A percentile compares a stretch with the other conserved stretches of the same genome.
Conservation (phyloP, 2,888 invertebrate genomes). For the Drosophila nr. perissopoda region DNA sequence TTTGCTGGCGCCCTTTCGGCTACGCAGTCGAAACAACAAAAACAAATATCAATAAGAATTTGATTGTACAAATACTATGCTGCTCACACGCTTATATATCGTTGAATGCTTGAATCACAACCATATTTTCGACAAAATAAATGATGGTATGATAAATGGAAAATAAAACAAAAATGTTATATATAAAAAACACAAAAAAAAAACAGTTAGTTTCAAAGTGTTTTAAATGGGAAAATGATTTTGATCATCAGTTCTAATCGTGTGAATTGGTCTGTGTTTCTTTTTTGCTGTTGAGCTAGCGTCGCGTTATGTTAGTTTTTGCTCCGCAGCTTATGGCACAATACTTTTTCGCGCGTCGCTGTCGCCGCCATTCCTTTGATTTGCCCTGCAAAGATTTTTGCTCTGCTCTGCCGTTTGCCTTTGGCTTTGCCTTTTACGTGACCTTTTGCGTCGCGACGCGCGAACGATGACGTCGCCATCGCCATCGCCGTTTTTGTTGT, state of each 20-base stretch:
- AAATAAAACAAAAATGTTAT: neutral
- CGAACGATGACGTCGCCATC: slow-evolving; percentile 67
- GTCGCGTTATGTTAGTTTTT: slow-evolving; percentile 45
- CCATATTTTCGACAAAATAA: neutral
- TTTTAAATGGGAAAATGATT: neutral
- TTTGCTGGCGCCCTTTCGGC: slow-evolving; percentile 62
- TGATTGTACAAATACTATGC: slow-evolving; percentile 49
- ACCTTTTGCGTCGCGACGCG: slow-evolving; percentile 63
- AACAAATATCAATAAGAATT: slow-evolving; percentile 70
- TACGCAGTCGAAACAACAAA: slow-evolving; percentile 40
- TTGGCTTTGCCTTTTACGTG: slow-evolving; percentile 68
- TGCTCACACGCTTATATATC: slow-evolving; percentile 16
- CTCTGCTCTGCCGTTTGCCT: slow-evolving; percentile 29
- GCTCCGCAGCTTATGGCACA: slow-evolving; percentile 50
- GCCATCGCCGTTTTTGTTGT: slow-evolving; percentile 18
- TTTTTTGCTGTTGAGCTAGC: slow-evolving; percentile 10
- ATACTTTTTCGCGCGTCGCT: slow-evolving; percentile 46
- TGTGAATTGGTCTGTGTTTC: slow-evolving; percentile 28
- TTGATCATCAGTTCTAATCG: slow-evolving; percentile 3
- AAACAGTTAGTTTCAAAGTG: neutral
- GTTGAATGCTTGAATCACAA: neutral
- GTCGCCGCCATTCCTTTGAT: slow-evolving; percentile 35
- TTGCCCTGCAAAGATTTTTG: slow-evolving; percentile 7
- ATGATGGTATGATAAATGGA: too few relatives aligned
- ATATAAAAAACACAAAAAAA: neutral